These are phyloP conservation scores for Tryphoninae sp. DNA, from an alignment of 2,888 invertebrate species.

Conservation along the genomic window DNA sequence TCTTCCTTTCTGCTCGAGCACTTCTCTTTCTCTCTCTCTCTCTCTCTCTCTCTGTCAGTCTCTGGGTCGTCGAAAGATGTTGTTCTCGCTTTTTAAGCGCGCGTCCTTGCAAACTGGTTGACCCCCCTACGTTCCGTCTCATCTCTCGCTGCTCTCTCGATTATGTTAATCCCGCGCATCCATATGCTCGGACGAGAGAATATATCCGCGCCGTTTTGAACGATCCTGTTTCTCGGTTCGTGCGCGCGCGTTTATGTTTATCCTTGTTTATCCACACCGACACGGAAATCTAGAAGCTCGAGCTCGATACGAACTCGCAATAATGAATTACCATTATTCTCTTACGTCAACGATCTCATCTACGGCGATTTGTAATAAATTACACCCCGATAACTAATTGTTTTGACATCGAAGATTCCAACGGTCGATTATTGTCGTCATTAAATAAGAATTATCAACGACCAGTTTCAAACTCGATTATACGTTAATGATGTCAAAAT, in stretches of 20 bases:
- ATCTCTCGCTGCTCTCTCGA: slow-evolving; percentile 74
- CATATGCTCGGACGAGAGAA: slow-evolving; percentile 71
- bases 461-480: no score
- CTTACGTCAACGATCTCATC: not conserved
- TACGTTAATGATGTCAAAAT: not conserved
- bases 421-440: not conserved
- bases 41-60: slow-evolving; percentile 21
- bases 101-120: slow-evolving; percentile 81
- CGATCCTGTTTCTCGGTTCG: slow-evolving; percentile 67
- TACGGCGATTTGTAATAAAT: slow-evolving; percentile 31
- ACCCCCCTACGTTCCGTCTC: slow-evolving; percentile 57
- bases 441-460: not conserved
- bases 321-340: slow-evolving; percentile 39
- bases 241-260: slow-evolving; percentile 24
- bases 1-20: not conserved
- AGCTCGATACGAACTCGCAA: slow-evolving; percentile 11
- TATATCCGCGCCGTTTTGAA: not conserved
- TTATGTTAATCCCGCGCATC: slow-evolving; percentile 79
- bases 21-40: slow-evolving; percentile 14
- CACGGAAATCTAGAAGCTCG: slow-evolving; percentile 31
- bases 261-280: slow-evolving; percentile 29
- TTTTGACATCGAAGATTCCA: slow-evolving; percentile 16
- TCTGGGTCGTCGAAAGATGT: not conserved
- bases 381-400: slow-evolving; percentile 31
- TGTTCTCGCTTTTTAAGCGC: slow-evolving; percentile 62